Percentiles rank a stretch among this genome's conserved stretches.
These are phyloP conservation scores for Axis porcinus DNA, from an alignment of 2,113 vertebrate species.

Conservation along the genomic window DNA sequence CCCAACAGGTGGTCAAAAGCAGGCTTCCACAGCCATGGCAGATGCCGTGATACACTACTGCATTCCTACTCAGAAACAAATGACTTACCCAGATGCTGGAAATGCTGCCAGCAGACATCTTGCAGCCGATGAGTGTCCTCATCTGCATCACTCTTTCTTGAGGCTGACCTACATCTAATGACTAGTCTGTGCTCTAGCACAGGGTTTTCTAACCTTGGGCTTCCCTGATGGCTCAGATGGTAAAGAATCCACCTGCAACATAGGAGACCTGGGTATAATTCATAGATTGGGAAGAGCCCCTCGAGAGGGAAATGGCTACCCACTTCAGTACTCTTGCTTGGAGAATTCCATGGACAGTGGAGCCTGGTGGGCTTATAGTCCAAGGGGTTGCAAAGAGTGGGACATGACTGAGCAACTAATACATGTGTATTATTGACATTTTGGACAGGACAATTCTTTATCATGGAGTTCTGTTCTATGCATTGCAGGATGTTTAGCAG, in stretches of 20 bases:
- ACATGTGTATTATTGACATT: neutral
- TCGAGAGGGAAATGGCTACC: neutral
- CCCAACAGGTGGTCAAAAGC: neutral
- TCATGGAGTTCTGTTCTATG: neutral
- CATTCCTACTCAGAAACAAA: neutral
- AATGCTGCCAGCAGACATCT: neutral
- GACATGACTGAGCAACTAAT: neutral
- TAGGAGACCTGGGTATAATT: neutral
- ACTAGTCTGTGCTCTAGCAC: neutral
- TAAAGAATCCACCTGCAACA: neutral
- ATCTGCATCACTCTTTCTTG: too few relatives aligned
- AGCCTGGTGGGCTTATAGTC: neutral
- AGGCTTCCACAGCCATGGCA: neutral
- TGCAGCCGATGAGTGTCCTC: neutral
- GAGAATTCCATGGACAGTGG: neutral
- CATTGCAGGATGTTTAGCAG: neutral
- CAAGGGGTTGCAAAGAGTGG: neutral
- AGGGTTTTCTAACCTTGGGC: neutral
- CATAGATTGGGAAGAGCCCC: neutral
- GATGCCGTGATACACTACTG: neutral
- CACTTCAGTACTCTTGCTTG: neutral
- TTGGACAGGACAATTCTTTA: neutral
- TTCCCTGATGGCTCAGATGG: neutral
- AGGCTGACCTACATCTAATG: neutral
- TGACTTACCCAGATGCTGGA: neutral